Conservation (phyloP, 2,888 invertebrate species). For the Macroteleia sp. region DNA sequence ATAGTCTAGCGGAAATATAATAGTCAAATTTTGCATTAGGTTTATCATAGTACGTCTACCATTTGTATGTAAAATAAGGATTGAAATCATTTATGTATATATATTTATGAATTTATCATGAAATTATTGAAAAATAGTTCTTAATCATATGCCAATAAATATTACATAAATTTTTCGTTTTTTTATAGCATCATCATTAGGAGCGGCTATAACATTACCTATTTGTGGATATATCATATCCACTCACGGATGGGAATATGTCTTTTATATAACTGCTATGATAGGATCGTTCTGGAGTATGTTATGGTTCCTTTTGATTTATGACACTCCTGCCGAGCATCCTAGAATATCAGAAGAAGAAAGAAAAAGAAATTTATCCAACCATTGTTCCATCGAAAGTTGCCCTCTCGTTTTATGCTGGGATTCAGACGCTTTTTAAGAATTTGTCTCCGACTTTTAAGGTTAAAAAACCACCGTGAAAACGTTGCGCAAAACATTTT, state of each 20-base stretch:
- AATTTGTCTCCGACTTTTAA: neutral
- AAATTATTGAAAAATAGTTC: too few relatives aligned
- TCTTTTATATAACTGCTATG: conserved; percentile 93
- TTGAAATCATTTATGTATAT: too few relatives aligned
- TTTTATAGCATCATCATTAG: conserved; percentile 91
- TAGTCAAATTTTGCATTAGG: too few relatives aligned
- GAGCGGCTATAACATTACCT: conserved; percentile 95
- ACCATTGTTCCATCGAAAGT: conserved; percentile 18
- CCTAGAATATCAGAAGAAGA: conserved; percentile 91
- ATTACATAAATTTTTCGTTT: too few relatives aligned
- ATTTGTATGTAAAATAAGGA: too few relatives aligned
- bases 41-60: too few relatives aligned
- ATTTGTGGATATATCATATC: conserved; percentile 93
- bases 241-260: conserved; percentile 93
- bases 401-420: conserved; percentile 2
- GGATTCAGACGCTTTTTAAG: too few relatives aligned
- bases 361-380: too few relatives aligned
- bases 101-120: too few relatives aligned
- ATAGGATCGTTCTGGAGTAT: conserved; percentile 92
- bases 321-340: conserved; percentile 92
- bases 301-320: conserved; percentile 91
- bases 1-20: too few relatives aligned
- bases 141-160: too few relatives aligned
- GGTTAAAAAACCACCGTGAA: neutral
- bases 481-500: too few relatives aligned